Evolutionary conservation across 2,113 vertebrate species (phyloP), one percentile per base, ranked within the genome.

Genomic region (Myotis brandtii): DNA sequence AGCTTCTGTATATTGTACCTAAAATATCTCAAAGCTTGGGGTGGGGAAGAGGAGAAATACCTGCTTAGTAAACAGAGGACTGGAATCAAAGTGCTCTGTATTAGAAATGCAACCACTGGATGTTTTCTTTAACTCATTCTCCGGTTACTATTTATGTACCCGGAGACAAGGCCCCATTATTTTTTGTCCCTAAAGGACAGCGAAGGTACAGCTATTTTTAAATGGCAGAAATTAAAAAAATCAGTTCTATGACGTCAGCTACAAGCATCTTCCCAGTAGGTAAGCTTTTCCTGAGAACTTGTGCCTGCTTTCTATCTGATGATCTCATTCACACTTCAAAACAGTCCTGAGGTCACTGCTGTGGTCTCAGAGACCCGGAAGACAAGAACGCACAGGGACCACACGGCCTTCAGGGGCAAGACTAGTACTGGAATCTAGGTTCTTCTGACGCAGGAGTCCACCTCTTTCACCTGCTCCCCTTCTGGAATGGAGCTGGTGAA

Each of bases 141-240:
- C 64, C 32, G 5, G 16, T 79, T 18, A 79, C 43, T 81, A 32
- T 30, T 34, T 30, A 23, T 37, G 32, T 9, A 48, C 27, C 43
- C 32, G 17, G 23, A 89, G 67, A 72, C 5, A 17, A 79, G 50
- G 46, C 62, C 54, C 89, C 66, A 43, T 56, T 84, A 59, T 52
- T 82, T 96, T 94, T 85, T 70, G 9, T 52, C 56, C 80, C 30
- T 21, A 23, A 21, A 92, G 59, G 46, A 86, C 30, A 93, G 25
- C 75, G 73, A 70, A 94, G 46, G 14, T 76, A 59, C 13, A 73
- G 66, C n/a, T 16, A 40, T 77, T 84, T 94, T 89, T 32, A 75
- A 81, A 89, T 46, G 17, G 40, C 12, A 66, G 56, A 32, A 43
- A 66, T 69, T 54, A 50, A 23, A 46, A 46, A 79, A 92, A 54